Conservation (phyloP, 1,140 invertebrate genomes). For the Diabrotica undecimpunctata region DNA sequence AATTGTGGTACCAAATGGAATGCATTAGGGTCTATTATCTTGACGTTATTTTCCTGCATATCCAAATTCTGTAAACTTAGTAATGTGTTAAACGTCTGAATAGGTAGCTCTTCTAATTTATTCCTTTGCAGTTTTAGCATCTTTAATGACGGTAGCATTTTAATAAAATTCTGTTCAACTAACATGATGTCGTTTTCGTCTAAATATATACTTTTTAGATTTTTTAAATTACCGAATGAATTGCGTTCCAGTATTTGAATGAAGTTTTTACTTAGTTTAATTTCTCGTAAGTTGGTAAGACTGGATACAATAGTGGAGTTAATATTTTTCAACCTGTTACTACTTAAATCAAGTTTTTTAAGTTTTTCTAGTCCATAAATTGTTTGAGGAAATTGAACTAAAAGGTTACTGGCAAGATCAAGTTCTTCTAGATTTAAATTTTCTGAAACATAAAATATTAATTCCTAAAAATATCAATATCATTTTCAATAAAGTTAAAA, state of each 20-base stretch:
- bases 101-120: slow-evolving; percentile 65
- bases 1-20: slow-evolving; percentile 74
- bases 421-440: slow-evolving; percentile 66
- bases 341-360: slow-evolving; percentile 70
- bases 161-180: slow-evolving; percentile 73
- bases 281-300: slow-evolving; percentile 61
- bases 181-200: slow-evolving; percentile 77
- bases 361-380: slow-evolving; percentile 65
- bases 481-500: too few relatives aligned
- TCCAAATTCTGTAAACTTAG: slow-evolving; percentile 70
- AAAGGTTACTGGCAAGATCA: slow-evolving; percentile 73
- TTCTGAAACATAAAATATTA: not conserved
- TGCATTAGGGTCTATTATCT: slow-evolving; percentile 64
- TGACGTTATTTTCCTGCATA: slow-evolving; percentile 74
- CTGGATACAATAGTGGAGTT: slow-evolving; percentile 64
- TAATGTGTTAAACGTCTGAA: slow-evolving; percentile 72
- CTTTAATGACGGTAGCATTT: slow-evolving; percentile 70
- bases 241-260: slow-evolving; percentile 67
- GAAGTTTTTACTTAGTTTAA: slow-evolving; percentile 70
- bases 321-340: slow-evolving; percentile 72
- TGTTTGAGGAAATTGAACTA: slow-evolving; percentile 67
- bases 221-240: slow-evolving; percentile 67
- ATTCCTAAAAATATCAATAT: too few relatives aligned
- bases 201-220: slow-evolving; percentile 70
- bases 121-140: slow-evolving; percentile 75